Conservation (phyloP, 2,797 vertebrate species). For the Amniataba percoides region DNA sequence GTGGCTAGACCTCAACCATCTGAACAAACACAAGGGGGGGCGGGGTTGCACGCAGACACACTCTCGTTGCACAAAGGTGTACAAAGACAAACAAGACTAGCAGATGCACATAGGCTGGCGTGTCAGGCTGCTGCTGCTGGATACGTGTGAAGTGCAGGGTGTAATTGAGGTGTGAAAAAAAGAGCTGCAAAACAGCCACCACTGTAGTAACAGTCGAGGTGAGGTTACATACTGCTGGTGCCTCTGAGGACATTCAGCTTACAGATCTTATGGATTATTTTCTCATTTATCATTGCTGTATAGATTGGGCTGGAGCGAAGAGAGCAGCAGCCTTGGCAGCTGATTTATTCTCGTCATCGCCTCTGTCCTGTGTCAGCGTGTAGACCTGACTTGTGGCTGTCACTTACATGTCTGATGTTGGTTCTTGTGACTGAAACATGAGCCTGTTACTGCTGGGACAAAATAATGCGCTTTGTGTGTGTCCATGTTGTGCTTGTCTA, state of each 20-base stretch:
- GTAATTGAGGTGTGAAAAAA: conserved; percentile 26
- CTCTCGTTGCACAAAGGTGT: conserved; percentile 55
- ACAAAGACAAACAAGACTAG: conserved; percentile 24
- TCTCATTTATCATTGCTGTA: conserved; percentile 9
- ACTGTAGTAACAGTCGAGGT: conserved; percentile 1
- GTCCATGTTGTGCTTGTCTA: not conserved
- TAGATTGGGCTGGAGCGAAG: conserved; percentile 21
- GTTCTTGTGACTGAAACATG: conserved; percentile 6
- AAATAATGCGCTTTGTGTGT: conserved; percentile 2
- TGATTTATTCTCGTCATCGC: conserved; percentile 35
- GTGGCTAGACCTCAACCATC: conserved; percentile 68
- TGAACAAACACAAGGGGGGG: conserved; percentile 69
- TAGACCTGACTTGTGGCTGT: not conserved
- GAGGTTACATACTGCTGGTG: not conserved
- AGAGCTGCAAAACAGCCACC: conserved; percentile 24
- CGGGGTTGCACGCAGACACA: conserved; percentile 25
- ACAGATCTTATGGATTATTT: conserved; percentile 35
- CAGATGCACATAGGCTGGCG: conserved; percentile 46
- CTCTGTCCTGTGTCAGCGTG: conserved; percentile 8
- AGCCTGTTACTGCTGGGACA: not conserved
- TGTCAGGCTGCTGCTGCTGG: conserved; percentile 61
- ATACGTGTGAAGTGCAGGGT: conserved; percentile 37
- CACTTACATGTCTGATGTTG: not conserved
- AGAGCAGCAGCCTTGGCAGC: conserved; percentile 3
- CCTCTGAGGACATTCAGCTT: conserved; percentile 15